Conservation (phyloP, 2,888 invertebrate species). For the Andricus curvator region DNA sequence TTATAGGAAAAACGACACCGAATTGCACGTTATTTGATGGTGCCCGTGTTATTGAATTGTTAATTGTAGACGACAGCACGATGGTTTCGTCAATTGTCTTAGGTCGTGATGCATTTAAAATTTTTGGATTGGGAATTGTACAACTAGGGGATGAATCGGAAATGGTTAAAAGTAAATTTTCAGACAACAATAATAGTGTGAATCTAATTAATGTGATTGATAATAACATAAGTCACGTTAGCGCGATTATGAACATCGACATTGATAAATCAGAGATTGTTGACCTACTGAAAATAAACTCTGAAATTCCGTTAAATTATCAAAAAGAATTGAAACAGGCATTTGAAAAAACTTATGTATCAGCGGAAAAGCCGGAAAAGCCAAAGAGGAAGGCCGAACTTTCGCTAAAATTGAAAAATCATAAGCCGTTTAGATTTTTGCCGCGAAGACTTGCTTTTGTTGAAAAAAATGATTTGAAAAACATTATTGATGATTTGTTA, state of each 20-base stretch:
- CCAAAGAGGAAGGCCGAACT: constrained; percentile 46
- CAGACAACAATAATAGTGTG: neutral
- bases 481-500: constrained; percentile 52
- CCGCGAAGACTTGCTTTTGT: constrained; percentile 51
- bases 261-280: neutral
- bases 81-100: neutral
- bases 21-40: constrained; percentile 2
- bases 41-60: neutral
- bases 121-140: neutral
- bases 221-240: neutral
- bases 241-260: constrained; percentile 30
- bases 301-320: constrained; percentile 1
- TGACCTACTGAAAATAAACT: constrained; percentile 33
- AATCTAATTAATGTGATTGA: neutral
- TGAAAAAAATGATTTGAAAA: constrained; percentile 48
- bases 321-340: constrained; percentile 41
- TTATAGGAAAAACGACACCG: constrained; percentile 9
- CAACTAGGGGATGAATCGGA: neutral
- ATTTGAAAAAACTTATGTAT: constrained; percentile 35
- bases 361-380: constrained; percentile 40
- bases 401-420: constrained; percentile 43
- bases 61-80: neutral
- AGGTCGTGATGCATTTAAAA: neutral
- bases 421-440: constrained; percentile 48
- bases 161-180: neutral